phyloP scores from a whole-genome alignment of 2,888 invertebrate species.

The Ptilodon capucinus region DNA sequence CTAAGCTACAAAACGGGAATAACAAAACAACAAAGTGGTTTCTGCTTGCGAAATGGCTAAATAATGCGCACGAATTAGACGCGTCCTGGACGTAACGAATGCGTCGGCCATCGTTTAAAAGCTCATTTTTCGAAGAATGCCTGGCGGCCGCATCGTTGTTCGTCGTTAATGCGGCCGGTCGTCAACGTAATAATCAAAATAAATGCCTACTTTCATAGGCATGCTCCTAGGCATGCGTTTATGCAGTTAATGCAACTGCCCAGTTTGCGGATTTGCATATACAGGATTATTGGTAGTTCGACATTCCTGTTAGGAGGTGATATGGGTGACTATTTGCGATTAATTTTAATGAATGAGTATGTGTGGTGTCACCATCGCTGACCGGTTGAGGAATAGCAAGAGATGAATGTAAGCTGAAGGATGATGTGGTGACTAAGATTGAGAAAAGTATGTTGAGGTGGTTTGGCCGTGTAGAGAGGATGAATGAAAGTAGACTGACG shows the following conservation, averaged over 20 bases:
- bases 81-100: constrained; percentile 25
- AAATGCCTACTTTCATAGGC: constrained; percentile 26
- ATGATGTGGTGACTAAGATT: too few species aligned
- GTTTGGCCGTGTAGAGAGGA: too few species aligned
- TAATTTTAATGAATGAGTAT: too few species aligned
- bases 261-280: constrained; percentile 31
- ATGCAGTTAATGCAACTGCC: constrained; percentile 30
- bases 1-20: neutral
- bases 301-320: too few species aligned
- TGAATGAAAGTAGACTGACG: too few species aligned
- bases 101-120: constrained; percentile 34
- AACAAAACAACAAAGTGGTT: neutral
- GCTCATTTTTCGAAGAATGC: constrained; percentile 36
- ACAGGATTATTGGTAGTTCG: constrained; percentile 6
- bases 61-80: constrained; percentile 30
- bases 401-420: too few species aligned
- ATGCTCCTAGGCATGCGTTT: constrained; percentile 35
- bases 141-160: constrained; percentile 44
- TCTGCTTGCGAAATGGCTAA: constrained; percentile 17
- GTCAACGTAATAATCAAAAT: constrained; percentile 35
- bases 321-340: too few species aligned
- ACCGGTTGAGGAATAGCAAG: too few species aligned
- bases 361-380: too few species aligned
- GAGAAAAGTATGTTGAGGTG: too few species aligned
- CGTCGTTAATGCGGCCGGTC: constrained; percentile 45